Evolutionary conservation across 1,140 invertebrate genomes (phyloP).

Genomic region (Tetraneura akinire): DNA sequence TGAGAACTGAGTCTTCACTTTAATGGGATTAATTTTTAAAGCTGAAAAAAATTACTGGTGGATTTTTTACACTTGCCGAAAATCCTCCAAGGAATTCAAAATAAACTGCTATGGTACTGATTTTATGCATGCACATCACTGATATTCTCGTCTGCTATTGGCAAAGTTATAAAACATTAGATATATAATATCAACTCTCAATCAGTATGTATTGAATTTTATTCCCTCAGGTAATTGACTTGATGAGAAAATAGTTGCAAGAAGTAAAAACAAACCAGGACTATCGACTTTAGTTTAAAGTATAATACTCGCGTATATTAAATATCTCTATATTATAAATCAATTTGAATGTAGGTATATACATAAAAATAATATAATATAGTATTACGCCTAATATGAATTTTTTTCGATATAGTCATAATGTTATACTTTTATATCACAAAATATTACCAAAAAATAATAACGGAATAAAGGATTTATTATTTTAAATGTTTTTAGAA

Average conservation of each 20-base stretch:
- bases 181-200: background rate
- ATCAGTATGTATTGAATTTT: background rate
- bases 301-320: too few relatives aligned
- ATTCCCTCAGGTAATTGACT: conserved; percentile 38
- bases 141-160: conserved; percentile 13
- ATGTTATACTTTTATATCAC: too few relatives aligned
- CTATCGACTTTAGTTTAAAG: too few relatives aligned
- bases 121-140: background rate
- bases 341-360: too few relatives aligned
- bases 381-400: too few relatives aligned
- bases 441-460: too few relatives aligned
- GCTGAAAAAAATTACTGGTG: conserved; percentile 36
- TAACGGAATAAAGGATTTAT: too few relatives aligned
- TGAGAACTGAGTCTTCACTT: conserved; percentile 43
- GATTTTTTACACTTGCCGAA: conserved; percentile 23
- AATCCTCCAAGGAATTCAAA: conserved; percentile 37
- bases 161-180: conserved; percentile 34
- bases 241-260: conserved; percentile 34
- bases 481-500: too few relatives aligned
- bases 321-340: too few relatives aligned
- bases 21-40: conserved; percentile 51
- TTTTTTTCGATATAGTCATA: too few relatives aligned
- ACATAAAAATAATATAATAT: too few relatives aligned
- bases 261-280: too few relatives aligned
- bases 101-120: conserved; percentile 38